Evolutionary conservation across 2,797 vertebrate species (phyloP).

Genomic region (Epinephelus awoara): DNA sequence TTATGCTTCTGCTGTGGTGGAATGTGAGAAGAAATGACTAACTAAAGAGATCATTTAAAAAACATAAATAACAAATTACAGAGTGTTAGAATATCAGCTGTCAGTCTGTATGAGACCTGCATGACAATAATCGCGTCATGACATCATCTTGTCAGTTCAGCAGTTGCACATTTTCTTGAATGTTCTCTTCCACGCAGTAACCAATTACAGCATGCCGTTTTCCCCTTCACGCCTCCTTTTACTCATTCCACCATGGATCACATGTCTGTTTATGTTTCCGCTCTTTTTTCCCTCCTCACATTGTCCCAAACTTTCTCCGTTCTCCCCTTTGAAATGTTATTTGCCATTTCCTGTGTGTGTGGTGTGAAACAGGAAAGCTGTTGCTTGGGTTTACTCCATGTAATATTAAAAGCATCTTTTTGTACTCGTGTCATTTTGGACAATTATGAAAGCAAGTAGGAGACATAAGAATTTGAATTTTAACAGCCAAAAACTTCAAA

Average conservation of each 20-base stretch:
- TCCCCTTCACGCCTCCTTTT: constrained; percentile 23
- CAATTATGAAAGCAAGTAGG: neutral
- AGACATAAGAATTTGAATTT: too few relatives aligned
- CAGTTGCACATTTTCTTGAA: constrained; percentile 27
- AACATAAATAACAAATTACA: neutral
- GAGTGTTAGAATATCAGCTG: neutral
- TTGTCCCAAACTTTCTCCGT: constrained; percentile 15
- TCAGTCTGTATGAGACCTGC: neutral
- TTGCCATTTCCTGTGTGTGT: neutral
- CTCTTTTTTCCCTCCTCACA: neutral
- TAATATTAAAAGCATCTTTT: neutral
- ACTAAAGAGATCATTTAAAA: neutral
- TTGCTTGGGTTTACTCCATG: neutral
- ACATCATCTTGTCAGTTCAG: constrained; percentile 32
- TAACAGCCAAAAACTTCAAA: too few relatives aligned
- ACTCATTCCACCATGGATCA: constrained; percentile 44
- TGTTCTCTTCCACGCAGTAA: constrained; percentile 13
- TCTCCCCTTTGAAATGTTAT: neutral
- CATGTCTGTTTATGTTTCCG: constrained; percentile 13
- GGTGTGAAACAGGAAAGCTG: neutral
- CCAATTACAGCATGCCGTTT: constrained; percentile 26
- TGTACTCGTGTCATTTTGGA: neutral
- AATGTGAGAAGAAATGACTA: constrained; percentile 8
- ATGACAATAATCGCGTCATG: constrained; percentile 11
- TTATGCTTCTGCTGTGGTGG: neutral